Evolutionary conservation across 2,113 vertebrate species (phyloP), one percentile per base, ranked within the genome.

Genomic region (Anarhynchus alexandrinus): DNA sequence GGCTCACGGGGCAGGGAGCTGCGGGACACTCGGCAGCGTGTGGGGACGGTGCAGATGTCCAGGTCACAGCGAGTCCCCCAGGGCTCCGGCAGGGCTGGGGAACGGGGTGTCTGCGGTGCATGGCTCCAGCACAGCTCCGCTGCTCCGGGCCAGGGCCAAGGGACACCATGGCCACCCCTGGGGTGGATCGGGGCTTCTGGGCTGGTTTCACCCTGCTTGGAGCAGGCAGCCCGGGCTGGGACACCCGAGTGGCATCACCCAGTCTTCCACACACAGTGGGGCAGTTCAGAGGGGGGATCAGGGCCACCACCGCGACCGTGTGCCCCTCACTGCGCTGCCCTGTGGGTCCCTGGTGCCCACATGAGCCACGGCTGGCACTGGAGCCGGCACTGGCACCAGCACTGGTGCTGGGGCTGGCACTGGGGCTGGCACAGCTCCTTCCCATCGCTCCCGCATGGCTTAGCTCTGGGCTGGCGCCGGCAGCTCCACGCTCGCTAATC

Each of bases 21-120:
- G 40, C 3, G 43, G 64, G 66, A 19, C 13, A 14, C 49, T 8
- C 0, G 0, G n/a, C 32, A 40, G 14, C 9, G 3, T 2, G 1
- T 8, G 30, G 42, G 55, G 45, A 40, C n/a, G 2, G 9, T 2
- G 16, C 36, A 8, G 43, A 14, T 11, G 1, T 30, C 49, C 3
- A 4, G 26, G 15, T 23, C 3, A 4, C 55, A 70, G 3, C 4
- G 8, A 42, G 23, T 10, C 7, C 40, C 7, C 11, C 0, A 7
- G n/a, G 34, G 38, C 29, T 15, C 26, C 3, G 10, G 38, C 11
- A 14, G 47, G 34, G 34, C 11, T 0, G 0, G 43, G 27, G 18
- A 57, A 7, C 0, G 1, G 9, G 38, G 14, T 29, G 42, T 51
- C 18, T 22, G 2, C 0, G 0, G 2, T 2, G 4, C 0, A 2